phyloP scores from a whole-genome alignment of 2,888 invertebrate species.

The Drosophila recens region DNA sequence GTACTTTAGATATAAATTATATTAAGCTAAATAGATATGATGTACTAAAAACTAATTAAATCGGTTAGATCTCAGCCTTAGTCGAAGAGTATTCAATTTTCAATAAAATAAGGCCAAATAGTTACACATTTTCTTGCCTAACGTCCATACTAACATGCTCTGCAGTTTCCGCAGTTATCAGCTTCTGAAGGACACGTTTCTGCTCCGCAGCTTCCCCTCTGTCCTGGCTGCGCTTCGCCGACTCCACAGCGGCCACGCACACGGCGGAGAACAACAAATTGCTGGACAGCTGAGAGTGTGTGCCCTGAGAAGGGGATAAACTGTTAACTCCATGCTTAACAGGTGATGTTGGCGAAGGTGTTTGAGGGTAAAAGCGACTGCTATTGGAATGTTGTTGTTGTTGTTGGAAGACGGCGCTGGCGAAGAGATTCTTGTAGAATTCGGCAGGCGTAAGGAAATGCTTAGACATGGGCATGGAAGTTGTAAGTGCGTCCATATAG shows the following conservation, averaged over 20 bases:
- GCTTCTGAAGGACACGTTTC: constrained; percentile 11
- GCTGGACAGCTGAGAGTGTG: constrained; percentile 82
- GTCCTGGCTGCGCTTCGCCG: constrained; percentile 59
- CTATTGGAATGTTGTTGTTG: constrained; percentile 84
- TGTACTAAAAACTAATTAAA: too few relatives aligned
- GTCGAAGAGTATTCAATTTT: too few relatives aligned
- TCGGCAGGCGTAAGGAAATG: constrained; percentile 90
- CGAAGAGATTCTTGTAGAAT: constrained; percentile 92
- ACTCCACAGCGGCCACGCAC: constrained; percentile 69
- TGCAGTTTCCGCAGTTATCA: constrained; percentile 10
- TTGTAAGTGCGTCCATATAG: constrained; percentile 54
- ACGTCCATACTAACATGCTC: constrained; percentile 72
- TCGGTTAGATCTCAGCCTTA: too few relatives aligned
- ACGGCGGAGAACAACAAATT: constrained; percentile 87
- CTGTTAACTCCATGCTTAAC: constrained; percentile 1
- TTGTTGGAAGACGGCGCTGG: constrained; percentile 88
- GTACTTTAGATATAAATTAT: too few relatives aligned
- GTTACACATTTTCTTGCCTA: background rate
- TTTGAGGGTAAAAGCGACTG: constrained; percentile 45
- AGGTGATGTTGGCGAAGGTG: constrained; percentile 56
- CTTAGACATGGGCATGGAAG: constrained; percentile 39
- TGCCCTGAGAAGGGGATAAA: constrained; percentile 20
- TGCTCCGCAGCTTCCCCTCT: background rate
- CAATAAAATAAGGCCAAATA: too few relatives aligned
- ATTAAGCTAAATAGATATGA: too few relatives aligned